Evolutionary conservation across 2,888 invertebrate genomes (phyloP).

Genomic region (Reticulitermes lucifugus): DNA sequence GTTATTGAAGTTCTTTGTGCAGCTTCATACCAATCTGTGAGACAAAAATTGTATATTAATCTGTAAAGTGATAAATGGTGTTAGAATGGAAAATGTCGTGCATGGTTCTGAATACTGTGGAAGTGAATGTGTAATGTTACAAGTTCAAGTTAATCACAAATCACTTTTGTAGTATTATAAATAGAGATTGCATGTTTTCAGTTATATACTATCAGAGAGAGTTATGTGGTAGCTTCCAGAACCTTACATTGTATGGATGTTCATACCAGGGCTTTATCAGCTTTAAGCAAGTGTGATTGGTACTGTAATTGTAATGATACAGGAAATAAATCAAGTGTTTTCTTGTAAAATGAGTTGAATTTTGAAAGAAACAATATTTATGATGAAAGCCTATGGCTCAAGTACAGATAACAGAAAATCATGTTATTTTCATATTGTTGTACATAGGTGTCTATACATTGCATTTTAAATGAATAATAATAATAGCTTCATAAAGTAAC

Average conservation of each 20-base stretch:
- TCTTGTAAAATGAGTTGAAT: not conserved
- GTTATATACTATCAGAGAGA: not conserved
- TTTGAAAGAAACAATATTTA: not conserved
- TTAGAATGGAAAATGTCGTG: not conserved
- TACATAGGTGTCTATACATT: not conserved
- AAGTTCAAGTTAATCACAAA: not conserved
- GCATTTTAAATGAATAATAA: not conserved
- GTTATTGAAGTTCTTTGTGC: not conserved
- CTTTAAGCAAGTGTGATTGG: not conserved
- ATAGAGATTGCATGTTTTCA: not conserved
- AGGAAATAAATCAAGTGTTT: not conserved
- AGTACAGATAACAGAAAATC: not conserved
- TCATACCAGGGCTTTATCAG: not conserved
- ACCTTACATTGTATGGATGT: not conserved
- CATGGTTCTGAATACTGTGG: not conserved
- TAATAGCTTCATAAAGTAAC: not conserved
- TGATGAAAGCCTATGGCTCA: not conserved
- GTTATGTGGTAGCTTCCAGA: not conserved
- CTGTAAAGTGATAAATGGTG: not conserved
- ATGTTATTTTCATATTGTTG: not conserved
- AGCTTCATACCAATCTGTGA: not conserved
- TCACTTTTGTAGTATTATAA: not conserved
- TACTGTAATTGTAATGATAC: not conserved
- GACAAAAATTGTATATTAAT: not conserved
- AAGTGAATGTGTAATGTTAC: not conserved